Evolutionary conservation across 2,113 vertebrate genomes (phyloP).

Genomic region (Oceanites oceanicus): DNA sequence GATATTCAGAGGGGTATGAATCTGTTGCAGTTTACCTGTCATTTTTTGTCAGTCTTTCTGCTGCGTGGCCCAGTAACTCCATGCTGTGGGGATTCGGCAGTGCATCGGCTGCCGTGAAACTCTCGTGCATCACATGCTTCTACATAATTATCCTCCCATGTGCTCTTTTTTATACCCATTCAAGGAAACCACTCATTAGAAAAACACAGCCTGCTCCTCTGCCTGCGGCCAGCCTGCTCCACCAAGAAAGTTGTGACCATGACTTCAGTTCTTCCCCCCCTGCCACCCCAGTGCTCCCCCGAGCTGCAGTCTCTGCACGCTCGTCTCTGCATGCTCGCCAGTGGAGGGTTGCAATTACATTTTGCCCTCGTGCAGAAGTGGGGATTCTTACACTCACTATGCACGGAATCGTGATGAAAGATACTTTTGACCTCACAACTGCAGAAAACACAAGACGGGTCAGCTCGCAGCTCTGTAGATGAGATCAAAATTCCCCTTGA

Average conservation of each 20-base stretch:
- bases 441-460: neutral
- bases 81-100: neutral
- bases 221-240: neutral
- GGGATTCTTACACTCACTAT: neutral
- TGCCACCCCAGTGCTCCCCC: rapidly evolving
- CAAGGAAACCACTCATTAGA: neutral
- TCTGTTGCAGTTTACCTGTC: neutral
- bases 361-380: neutral
- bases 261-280: neutral
- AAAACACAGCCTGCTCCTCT: neutral
- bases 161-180: neutral
- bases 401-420: neutral
- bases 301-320: neutral
- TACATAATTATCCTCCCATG: neutral
- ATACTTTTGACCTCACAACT: neutral
- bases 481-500: neutral
- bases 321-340: rapidly evolving
- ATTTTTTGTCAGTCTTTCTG: neutral
- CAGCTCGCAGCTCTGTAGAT: neutral
- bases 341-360: rapidly evolving
- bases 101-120: neutral
- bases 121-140: neutral
- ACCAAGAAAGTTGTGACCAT: neutral
- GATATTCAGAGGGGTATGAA: neutral
- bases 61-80: neutral